phyloP scores from a whole-genome alignment of 2,113 vertebrate genomes.

The Ceuthmochares aereus region DNA sequence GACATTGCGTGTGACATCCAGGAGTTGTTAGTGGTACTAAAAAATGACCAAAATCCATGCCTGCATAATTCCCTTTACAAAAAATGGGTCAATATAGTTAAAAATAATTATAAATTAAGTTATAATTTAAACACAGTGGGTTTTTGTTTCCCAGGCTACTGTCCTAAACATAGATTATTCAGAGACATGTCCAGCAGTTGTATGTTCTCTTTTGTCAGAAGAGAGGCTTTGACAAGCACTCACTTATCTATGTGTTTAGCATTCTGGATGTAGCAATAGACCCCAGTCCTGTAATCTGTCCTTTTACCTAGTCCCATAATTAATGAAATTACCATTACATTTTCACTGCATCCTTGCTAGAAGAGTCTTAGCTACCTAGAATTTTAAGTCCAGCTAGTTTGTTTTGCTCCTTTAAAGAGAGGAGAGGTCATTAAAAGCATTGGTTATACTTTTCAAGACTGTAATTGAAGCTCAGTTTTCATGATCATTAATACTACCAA shows the following conservation, averaged over 20 bases:
- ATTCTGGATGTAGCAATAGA: neutral
- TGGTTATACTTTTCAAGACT: neutral
- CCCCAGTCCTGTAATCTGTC: neutral
- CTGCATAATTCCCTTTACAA: neutral
- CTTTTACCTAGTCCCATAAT: neutral
- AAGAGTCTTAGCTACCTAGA: neutral
- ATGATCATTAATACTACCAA: neutral
- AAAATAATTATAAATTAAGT: neutral
- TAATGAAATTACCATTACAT: neutral
- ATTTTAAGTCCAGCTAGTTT: neutral
- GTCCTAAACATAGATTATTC: neutral
- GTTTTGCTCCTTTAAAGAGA: neutral
- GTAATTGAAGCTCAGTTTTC: neutral
- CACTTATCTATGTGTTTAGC: neutral
- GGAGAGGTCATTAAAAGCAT: neutral
- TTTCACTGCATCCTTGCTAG: neutral
- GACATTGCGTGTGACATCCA: neutral
- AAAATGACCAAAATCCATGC: neutral
- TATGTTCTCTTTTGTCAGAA: neutral
- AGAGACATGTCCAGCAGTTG: neutral
- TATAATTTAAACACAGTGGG: neutral
- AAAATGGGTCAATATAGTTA: neutral
- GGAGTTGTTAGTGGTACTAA: neutral
- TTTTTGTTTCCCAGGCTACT: neutral
- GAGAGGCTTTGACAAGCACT: neutral